phyloP scores from a whole-genome alignment of 2,888 invertebrate genomes.

The Sepiola atlantica region DNA sequence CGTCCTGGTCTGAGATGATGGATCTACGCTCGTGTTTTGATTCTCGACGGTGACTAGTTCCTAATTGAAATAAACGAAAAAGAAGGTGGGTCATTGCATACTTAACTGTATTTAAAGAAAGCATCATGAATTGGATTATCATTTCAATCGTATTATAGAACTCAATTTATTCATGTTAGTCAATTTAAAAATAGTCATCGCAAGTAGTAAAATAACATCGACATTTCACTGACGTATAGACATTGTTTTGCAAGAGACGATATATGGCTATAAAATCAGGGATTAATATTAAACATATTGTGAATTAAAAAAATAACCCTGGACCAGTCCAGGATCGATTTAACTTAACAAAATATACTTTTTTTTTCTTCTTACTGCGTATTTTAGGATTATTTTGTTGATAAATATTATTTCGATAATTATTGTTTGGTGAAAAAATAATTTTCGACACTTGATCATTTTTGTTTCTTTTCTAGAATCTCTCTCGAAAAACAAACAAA shows the following conservation, averaged over 20 bases:
- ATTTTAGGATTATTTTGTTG: not conserved
- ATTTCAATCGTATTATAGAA: not conserved
- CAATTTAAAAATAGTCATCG: not conserved
- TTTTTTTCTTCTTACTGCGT: not conserved
- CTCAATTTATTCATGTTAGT: not conserved
- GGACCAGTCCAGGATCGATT: not conserved
- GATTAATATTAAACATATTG: not conserved
- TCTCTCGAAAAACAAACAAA: no score
- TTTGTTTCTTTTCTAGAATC: no score
- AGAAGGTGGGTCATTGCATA: not conserved
- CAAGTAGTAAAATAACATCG: not conserved
- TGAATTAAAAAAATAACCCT: not conserved
- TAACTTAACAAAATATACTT: not conserved
- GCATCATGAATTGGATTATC: not conserved
- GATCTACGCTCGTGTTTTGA: not conserved
- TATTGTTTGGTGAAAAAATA: no score
- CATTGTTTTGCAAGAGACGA: not conserved
- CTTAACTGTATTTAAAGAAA: not conserved
- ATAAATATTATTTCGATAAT: no score
- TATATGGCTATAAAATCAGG: not conserved
- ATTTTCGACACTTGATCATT: no score
- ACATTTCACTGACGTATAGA: not conserved
- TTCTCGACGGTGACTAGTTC: not conserved
- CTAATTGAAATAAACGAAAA: not conserved
- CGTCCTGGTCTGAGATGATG: not conserved